phyloP scores from a whole-genome alignment of 2,113 vertebrate genomes.

The Eretmochelys imbricata region DNA sequence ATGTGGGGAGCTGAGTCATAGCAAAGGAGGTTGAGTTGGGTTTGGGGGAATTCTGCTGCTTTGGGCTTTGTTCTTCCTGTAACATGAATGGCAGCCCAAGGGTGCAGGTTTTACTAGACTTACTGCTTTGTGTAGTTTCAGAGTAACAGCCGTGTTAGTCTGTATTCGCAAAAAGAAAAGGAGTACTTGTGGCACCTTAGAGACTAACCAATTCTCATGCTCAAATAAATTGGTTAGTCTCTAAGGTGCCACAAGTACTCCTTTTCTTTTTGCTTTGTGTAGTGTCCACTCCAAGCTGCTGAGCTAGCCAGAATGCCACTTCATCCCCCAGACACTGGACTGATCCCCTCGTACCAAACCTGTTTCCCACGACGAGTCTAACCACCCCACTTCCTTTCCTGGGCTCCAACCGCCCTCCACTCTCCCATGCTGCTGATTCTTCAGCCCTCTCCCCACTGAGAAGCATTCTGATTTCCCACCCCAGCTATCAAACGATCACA shows the following conservation, averaged over 20 bases:
- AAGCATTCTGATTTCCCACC: neutral
- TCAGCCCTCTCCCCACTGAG: neutral
- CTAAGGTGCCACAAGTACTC: no score
- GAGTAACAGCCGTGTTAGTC: no score
- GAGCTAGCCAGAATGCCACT: neutral
- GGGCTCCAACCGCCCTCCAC: neutral
- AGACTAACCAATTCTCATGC: no score
- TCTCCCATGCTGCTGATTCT: neutral
- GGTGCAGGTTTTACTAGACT: neutral
- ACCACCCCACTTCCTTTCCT: no score
- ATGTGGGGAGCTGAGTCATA: neutral
- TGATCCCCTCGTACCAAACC: neutral
- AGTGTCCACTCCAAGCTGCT: neutral
- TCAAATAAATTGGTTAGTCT: no score
- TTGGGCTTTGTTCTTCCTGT: constrained; percentile 39
- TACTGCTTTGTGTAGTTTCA: neutral
- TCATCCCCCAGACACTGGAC: neutral
- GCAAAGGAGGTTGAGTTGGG: constrained; percentile 25
- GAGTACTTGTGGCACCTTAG: no score
- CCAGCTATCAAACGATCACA: no score
- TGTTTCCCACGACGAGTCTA: no score
- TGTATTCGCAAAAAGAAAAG: no score
- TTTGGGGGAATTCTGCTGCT: constrained; percentile 32
- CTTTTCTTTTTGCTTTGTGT: neutral
- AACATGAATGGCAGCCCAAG: neutral